phyloP scores from a whole-genome alignment of 2,888 invertebrate species.

The Liposcelis brunnea region DNA sequence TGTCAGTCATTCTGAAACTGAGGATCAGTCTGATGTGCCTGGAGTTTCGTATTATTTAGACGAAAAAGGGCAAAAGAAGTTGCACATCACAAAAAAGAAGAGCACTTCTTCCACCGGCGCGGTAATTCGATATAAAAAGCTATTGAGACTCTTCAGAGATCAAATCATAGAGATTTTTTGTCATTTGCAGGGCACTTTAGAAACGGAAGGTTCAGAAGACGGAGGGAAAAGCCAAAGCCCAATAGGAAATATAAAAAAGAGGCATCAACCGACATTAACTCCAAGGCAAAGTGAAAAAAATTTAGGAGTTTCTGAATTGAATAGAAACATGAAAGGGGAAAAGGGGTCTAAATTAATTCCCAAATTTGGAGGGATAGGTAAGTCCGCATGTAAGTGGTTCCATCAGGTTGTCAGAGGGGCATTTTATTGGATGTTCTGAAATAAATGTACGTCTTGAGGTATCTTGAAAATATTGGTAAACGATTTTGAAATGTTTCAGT shows the following conservation, averaged over 20 bases:
- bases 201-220: conserved; percentile 61
- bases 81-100: no score
- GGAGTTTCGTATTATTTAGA: conserved; percentile 50
- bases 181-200: conserved; percentile 50
- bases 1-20: conserved; percentile 19
- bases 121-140: no score
- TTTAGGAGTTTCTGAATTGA: conserved; percentile 38
- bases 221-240: conserved; percentile 61
- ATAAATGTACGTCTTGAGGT: no score
- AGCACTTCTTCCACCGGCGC: conserved; percentile 80
- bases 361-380: conserved; percentile 46
- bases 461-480: no score
- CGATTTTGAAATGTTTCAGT: conserved; percentile 23
- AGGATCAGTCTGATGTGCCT: conserved; percentile 20
- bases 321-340: conserved; percentile 13
- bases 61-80: conserved; percentile 58
- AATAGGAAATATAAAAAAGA: conserved; percentile 52
- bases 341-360: conserved; percentile 30
- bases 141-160: no score
- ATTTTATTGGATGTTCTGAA: no score
- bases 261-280: conserved; percentile 53
- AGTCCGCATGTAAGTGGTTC: no score
- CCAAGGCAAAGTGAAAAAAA: conserved; percentile 72
- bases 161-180: neutral
- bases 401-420: no score